Conservation (phyloP, 2,888 invertebrate genomes). For the Quadroppia sp. region DNA sequence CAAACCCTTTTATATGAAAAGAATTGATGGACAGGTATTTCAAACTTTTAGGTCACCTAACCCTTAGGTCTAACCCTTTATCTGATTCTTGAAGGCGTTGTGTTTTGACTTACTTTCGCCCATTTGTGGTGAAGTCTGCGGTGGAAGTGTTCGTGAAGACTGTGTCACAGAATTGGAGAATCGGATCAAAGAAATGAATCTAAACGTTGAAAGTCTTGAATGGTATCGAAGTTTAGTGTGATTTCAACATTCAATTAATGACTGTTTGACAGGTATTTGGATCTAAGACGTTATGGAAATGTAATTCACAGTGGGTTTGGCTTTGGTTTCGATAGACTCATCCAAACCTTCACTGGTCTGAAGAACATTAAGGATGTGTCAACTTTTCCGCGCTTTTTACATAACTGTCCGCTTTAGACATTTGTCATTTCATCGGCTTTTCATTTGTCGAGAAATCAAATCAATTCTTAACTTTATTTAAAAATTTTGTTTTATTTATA, state of each 20-base stretch:
- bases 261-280: conserved; percentile 67
- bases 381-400: conserved; percentile 88
- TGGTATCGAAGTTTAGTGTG: conserved; percentile 48
- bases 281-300: conserved; percentile 79
- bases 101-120: conserved; percentile 80
- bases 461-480: no score
- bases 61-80: conserved; percentile 1
- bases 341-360: conserved; percentile 75
- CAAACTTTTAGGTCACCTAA: neutral
- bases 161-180: conserved; percentile 62
- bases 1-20: conserved; percentile 94
- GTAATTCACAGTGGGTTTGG: conserved; percentile 93
- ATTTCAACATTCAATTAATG: neutral
- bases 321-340: conserved; percentile 85
- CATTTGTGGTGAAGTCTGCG: conserved; percentile 85
- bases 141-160: conserved; percentile 89
- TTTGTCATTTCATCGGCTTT: no score
- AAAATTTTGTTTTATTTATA: no score
- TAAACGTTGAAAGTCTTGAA: conserved; percentile 44
- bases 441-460: no score
- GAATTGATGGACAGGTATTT: conserved; percentile 62
- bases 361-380: conserved; percentile 88
- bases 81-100: conserved; percentile 51
- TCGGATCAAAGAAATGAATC: conserved; percentile 56
- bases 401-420: conserved; percentile 49